Conservation (phyloP, 1,140 invertebrate species). For the Apocrypta bakeri region DNA sequence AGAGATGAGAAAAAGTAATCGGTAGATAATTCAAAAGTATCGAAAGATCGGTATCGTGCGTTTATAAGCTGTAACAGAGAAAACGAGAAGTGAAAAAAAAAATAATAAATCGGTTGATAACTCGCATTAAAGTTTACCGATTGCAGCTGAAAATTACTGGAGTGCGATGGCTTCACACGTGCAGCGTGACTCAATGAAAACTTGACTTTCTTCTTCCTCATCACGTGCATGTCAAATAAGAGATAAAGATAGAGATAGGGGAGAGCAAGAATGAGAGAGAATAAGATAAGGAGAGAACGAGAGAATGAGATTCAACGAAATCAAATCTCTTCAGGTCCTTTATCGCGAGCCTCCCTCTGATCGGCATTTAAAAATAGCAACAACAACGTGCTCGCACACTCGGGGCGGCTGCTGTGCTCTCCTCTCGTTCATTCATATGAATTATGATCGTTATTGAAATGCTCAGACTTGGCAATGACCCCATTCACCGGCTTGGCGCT, state of each 20-base stretch:
- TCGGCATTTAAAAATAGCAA: conserved; percentile 19
- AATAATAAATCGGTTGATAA: too few relatives aligned
- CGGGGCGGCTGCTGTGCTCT: background rate
- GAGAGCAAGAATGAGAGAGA: background rate
- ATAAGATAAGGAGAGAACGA: background rate
- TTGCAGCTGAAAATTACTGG: too few relatives aligned
- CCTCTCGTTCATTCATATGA: conserved; percentile 1
- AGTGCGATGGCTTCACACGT: conserved; percentile 30
- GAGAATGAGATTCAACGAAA: background rate
- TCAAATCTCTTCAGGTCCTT: background rate
- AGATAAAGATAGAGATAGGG: background rate
- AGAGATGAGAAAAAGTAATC: too few relatives aligned
- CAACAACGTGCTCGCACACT: background rate
- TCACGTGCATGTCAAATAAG: background rate
- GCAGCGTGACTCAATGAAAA: background rate
- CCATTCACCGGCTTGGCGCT: conserved; percentile 39
- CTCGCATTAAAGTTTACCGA: too few relatives aligned
- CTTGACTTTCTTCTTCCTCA: background rate
- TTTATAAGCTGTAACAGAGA: too few relatives aligned
- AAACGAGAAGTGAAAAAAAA: too few relatives aligned
- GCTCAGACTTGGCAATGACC: conserved; percentile 51
- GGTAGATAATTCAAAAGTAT: too few relatives aligned
- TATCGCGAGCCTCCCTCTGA: background rate
- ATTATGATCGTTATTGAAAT: conserved; percentile 50
- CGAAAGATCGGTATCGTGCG: too few relatives aligned